Conservation (phyloP, 2,113 vertebrate species). For the Syngnathoides biaculeatus region DNA sequence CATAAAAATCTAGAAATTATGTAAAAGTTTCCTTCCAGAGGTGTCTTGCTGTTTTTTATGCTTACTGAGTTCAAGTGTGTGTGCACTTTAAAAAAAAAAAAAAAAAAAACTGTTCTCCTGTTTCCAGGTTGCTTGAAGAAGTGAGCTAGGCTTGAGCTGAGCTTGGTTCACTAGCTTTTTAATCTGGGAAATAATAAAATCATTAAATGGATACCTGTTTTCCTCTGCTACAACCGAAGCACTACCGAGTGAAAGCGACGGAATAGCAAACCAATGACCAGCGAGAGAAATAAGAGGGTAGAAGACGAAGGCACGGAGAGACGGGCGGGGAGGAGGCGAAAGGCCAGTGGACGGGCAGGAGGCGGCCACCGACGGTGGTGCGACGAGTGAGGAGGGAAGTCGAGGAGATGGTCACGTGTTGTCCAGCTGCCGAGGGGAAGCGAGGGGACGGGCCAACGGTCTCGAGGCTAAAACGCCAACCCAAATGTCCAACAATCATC, state of each 20-base stretch:
- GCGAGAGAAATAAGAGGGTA: slow-evolving; percentile 69
- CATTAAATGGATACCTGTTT: slow-evolving; percentile 96
- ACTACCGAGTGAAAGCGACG: slow-evolving; percentile 93
- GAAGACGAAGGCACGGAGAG: slow-evolving; percentile 61
- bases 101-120: neutral
- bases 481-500: slow-evolving; percentile 43
- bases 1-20: no score
- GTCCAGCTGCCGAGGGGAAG: slow-evolving; percentile 68
- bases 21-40: no score
- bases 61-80: neutral
- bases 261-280: slow-evolving; percentile 80
- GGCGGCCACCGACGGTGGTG: slow-evolving; percentile 75
- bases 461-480: slow-evolving; percentile 60
- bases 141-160: slow-evolving; percentile 89
- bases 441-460: slow-evolving; percentile 49
- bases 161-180: slow-evolving; percentile 98
- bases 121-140: slow-evolving; percentile 77
- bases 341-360: slow-evolving; percentile 51
- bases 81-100: no score
- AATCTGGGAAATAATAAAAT: slow-evolving; percentile 98
- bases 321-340: slow-evolving; percentile 72
- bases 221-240: slow-evolving; percentile 99
- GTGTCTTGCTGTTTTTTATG: no score
- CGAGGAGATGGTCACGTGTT: slow-evolving; percentile 63
- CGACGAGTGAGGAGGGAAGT: slow-evolving; percentile 66